Conservation (phyloP, 2,797 vertebrate species). For the Danio jaintianensis region DNA sequence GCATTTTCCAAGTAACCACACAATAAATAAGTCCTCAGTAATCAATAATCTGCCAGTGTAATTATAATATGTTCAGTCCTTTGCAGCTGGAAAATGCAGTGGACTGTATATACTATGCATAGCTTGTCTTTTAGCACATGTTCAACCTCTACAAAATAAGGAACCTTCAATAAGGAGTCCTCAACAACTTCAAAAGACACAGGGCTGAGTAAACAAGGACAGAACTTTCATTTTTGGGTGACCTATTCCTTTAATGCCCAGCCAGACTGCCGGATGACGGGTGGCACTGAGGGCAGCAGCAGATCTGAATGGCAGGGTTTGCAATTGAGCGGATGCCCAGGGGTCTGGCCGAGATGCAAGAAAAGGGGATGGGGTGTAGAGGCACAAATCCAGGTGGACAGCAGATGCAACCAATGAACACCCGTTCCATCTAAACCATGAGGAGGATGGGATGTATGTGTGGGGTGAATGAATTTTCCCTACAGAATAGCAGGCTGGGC, state of each 20-base stretch:
- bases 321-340: constrained; percentile 43
- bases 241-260: constrained; percentile 37
- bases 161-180: too few relatives aligned
- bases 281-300: constrained; percentile 41
- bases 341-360: constrained; percentile 54
- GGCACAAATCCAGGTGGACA: constrained; percentile 71
- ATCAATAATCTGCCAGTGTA: background rate
- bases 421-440: constrained; percentile 47
- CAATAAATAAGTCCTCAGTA: background rate
- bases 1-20: background rate
- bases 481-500: constrained; percentile 18
- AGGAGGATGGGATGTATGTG: constrained; percentile 54
- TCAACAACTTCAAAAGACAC: background rate
- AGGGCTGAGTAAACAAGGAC: background rate
- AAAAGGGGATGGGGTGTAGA: constrained; percentile 64
- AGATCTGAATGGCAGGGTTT: constrained; percentile 60
- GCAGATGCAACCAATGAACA: constrained; percentile 77
- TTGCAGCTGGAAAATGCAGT: background rate
- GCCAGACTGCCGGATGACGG: constrained; percentile 46
- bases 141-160: too few relatives aligned
- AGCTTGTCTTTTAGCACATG: background rate
- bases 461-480: constrained; percentile 14
- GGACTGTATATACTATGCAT: too few relatives aligned
- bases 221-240: constrained; percentile 1
- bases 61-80: background rate